A percentile compares a stretch with the other conserved stretches of the same genome.
Evolutionary conservation across 2,888 invertebrate genomes (phyloP).

Genomic region (Melikaiella ostensackeni): DNA sequence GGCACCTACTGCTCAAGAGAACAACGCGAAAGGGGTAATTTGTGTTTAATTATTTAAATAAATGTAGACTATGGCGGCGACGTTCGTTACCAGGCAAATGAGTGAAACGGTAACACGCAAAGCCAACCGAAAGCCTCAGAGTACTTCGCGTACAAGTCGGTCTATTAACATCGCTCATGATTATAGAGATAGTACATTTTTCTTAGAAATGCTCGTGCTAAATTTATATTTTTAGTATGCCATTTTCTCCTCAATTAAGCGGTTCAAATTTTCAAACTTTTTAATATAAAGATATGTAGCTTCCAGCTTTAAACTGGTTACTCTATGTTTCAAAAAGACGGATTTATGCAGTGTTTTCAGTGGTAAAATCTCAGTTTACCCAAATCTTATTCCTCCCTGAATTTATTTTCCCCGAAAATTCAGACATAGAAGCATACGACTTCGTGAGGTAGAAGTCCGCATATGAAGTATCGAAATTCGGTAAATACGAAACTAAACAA

Average conservation of each 20-base stretch:
- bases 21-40: slow-evolving; percentile 57
- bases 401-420: no score
- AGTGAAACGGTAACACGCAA: slow-evolving; percentile 73
- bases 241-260: not conserved
- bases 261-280: not conserved
- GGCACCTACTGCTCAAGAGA: slow-evolving; percentile 47
- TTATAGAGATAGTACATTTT: slow-evolving; percentile 82
- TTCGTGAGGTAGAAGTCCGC: no score
- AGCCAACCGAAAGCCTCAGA: slow-evolving; percentile 60
- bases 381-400: no score
- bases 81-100: slow-evolving; percentile 73
- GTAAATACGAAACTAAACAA: no score
- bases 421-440: no score
- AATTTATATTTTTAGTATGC: not conserved
- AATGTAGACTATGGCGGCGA: slow-evolving; percentile 69
- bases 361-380: no score
- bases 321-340: no score
- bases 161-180: slow-evolving; percentile 73
- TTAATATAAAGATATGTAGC: no score
- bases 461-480: no score
- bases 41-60: slow-evolving; percentile 75
- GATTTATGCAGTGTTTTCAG: no score
- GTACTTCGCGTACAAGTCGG: slow-evolving; percentile 51
- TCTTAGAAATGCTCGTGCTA: slow-evolving; percentile 71
- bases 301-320: no score